Evolutionary conservation across 2,113 vertebrate species (phyloP).

Genomic region (Petaurus breviceps): DNA sequence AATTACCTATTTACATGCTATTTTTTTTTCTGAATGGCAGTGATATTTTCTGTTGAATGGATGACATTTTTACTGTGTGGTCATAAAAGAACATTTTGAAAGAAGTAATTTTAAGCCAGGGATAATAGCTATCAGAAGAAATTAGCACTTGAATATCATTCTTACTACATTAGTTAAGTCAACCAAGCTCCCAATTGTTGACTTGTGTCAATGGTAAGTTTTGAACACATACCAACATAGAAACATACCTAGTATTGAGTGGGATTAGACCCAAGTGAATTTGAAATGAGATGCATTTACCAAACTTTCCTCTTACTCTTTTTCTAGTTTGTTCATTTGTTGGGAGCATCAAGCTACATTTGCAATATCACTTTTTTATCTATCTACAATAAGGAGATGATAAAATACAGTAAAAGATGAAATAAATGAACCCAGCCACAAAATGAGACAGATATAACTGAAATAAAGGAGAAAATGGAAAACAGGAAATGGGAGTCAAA

Average conservation of each 20-base stretch:
- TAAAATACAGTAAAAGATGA: neutral
- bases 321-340: slow-evolving; percentile 36
- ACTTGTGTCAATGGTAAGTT: neutral
- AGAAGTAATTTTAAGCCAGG: neutral
- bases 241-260: neutral
- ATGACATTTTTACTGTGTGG: neutral
- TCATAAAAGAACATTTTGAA: neutral
- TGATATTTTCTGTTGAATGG: slow-evolving; percentile 1
- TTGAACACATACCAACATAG: neutral
- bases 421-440: slow-evolving; percentile 15
- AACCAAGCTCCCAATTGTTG: neutral
- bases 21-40: neutral
- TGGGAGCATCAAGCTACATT: neutral
- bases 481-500: neutral
- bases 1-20: neutral
- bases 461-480: slow-evolving; percentile 24
- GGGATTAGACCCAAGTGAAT: neutral
- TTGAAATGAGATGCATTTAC: neutral
- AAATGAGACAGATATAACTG: slow-evolving; percentile 44
- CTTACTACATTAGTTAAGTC: neutral
- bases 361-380: neutral
- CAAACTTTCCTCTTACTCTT: neutral
- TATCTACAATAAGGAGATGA: neutral
- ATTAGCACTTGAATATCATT: neutral
- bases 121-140: neutral